These are phyloP conservation scores for Muntiacus reevesi DNA, from an alignment of 2,113 vertebrate species.

Conservation along the genomic window DNA sequence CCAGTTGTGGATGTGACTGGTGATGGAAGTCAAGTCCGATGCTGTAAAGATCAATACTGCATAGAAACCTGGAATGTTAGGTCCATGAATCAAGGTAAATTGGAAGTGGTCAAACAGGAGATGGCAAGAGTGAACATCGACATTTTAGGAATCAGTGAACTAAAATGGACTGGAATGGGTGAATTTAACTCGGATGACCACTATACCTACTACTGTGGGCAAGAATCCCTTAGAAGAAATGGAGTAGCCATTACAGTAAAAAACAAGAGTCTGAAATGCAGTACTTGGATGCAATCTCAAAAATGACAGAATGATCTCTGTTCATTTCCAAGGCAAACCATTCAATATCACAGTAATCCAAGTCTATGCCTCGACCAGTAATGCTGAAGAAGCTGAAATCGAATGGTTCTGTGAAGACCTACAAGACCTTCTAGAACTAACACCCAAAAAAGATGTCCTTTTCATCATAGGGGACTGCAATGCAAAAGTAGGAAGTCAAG, in stretches of 20 bases:
- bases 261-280: background rate
- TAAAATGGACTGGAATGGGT: background rate
- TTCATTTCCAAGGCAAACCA: background rate
- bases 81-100: background rate
- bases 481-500: background rate
- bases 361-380: background rate
- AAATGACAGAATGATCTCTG: background rate
- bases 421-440: background rate
- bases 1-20: background rate
- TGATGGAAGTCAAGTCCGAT: background rate
- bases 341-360: background rate
- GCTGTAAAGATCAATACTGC: background rate
- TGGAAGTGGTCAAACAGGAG: background rate
- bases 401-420: background rate
- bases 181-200: background rate
- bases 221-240: background rate
- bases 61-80: background rate
- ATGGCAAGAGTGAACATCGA: background rate
- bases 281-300: background rate
- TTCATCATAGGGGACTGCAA: background rate
- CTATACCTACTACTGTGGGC: background rate
- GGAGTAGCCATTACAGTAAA: background rate
- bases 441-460: background rate
- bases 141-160: background rate
- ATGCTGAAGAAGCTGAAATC: background rate